Evolutionary conservation across 2,888 invertebrate species (phyloP), one percentile per base, ranked within the genome.

Genomic region (Drosophila colorata): DNA sequence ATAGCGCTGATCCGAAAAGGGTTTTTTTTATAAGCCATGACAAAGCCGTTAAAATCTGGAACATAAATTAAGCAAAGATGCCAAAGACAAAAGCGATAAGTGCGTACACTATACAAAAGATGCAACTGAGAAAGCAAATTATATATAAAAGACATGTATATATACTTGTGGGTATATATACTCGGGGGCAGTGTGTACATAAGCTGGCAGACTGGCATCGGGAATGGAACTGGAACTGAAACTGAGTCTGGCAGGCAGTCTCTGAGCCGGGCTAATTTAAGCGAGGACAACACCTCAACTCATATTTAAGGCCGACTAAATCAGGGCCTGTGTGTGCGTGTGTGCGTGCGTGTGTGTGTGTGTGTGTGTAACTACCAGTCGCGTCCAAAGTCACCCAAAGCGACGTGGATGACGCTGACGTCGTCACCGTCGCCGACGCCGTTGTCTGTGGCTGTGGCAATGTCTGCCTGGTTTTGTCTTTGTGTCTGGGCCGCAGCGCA

Each of bases 271-370:
- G 87, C 90, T 88, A 88, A 90, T 85, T 90, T 87, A 88, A 90
- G 85, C 85, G 90, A 89, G 90, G 86, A 90, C 90, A 82, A 88
- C 89, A 89, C 88, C 88, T 88, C 88, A 88, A 82, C 90, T 86
- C 88, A 89, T 90, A 90, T 90, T 90, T 88, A 88, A 86, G 80
- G 87, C 78, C 82, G 84, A 78, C 90, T 90, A 90, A 90, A 89
- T 88, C 89, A 90, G 78, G 68, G 76, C 66, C 63, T 52, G 28
- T 43, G 25, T 58, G 52, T 60, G 49, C 58, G 52, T 57, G 37
- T 55, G 56, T 40, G 25, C 52, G 23, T 63, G 25, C 23, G 31
- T 48, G 43, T 28, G 44, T 52, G 38, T 68, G 40, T 68, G 41
- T 74, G 69, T 70, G 59, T 73, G 57, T 40, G 68, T 61, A 71